Evolutionary conservation across 2,888 invertebrate species (phyloP).

Genomic region (Lasioglossum marginatum): DNA sequence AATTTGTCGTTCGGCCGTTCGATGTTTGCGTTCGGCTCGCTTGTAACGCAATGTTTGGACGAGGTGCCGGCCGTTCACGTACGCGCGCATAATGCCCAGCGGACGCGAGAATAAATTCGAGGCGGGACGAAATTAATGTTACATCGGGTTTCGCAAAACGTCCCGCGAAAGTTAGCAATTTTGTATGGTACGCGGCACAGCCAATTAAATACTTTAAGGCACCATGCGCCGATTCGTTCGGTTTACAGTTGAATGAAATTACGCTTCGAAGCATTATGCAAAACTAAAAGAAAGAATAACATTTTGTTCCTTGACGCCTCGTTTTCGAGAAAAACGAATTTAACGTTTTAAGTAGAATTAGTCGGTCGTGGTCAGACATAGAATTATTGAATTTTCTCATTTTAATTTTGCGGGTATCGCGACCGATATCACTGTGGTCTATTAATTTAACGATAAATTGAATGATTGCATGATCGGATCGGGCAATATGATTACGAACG

Average conservation of each 20-base stretch:
- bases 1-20: neutral
- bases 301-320: too few species aligned
- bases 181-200: neutral
- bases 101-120: neutral
- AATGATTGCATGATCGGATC: neutral
- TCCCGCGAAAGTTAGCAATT: neutral
- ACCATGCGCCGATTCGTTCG: neutral
- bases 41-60: neutral
- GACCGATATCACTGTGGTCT: neutral
- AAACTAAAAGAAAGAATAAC: too few species aligned
- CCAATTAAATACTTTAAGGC: neutral
- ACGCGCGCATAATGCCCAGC: neutral
- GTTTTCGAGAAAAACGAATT: too few species aligned
- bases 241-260: neutral
- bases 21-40: slow-evolving; percentile 14
- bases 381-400: neutral
- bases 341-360: too few species aligned
- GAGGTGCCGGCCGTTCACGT: neutral
- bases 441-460: neutral
- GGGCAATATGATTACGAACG: neutral
- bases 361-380: too few species aligned
- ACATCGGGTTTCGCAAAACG: neutral
- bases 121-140: neutral
- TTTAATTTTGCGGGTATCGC: neutral
- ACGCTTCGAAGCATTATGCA: neutral